Percentiles rank a stretch among this genome's conserved stretches.
phyloP scores from a whole-genome alignment of 2,113 vertebrate species.

The Lycaon pictus region DNA sequence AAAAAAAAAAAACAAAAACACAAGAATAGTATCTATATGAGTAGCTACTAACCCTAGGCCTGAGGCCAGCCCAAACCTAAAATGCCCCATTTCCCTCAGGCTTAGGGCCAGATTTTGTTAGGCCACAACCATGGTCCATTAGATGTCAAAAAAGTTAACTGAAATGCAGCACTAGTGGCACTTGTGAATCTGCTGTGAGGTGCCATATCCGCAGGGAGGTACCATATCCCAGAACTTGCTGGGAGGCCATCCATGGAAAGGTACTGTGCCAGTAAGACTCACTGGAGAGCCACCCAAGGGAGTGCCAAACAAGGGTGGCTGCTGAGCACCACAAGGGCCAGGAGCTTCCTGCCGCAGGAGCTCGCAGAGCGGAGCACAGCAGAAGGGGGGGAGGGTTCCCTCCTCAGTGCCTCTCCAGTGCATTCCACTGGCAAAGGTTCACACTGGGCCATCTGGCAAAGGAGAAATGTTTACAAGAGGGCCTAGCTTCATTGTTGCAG shows the following conservation, averaged over 20 bases:
- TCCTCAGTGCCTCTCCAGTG: not conserved
- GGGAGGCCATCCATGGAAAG: not conserved
- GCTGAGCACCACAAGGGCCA: not conserved
- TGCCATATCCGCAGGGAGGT: not conserved
- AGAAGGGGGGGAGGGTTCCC: not conserved
- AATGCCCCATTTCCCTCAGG: not conserved
- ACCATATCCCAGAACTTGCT: not conserved
- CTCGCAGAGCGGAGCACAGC: not conserved
- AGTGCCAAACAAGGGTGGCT: not conserved
- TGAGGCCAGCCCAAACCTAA: not conserved
- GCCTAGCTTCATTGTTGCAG: not conserved
- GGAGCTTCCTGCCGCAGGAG: not conserved
- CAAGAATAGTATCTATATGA: not conserved
- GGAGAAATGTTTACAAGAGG: not conserved
- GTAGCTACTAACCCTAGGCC: not conserved
- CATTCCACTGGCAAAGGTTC: not conserved
- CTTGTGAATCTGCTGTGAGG: not conserved
- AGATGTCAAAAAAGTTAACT: not conserved
- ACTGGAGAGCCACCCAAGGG: not conserved
- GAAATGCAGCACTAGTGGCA: not conserved
- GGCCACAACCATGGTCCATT: not conserved
- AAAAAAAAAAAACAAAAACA: not conserved
- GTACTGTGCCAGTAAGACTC: not conserved
- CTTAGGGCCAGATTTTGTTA: not conserved
- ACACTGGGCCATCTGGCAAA: not conserved